These are phyloP conservation scores for Pogonomyrmex californicus DNA, from an alignment of 1,140 invertebrate genomes.

Conservation along the genomic window DNA sequence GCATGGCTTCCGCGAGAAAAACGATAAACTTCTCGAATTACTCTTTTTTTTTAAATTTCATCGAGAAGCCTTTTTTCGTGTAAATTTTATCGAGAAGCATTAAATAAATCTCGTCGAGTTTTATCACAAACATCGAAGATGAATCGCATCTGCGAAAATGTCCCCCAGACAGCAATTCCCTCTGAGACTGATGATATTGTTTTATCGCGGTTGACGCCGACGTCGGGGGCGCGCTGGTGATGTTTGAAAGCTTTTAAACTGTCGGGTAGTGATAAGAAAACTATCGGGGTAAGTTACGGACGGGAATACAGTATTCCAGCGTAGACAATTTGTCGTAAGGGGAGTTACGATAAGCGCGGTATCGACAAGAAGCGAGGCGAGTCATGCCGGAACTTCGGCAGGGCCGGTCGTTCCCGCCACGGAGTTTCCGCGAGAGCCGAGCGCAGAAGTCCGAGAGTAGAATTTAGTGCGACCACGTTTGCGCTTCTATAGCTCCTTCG, in stretches of 20 bases:
- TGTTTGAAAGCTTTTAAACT: slow-evolving; percentile 28
- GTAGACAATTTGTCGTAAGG: slow-evolving; percentile 15
- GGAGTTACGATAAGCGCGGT: slow-evolving; percentile 33
- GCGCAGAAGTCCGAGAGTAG: not conserved
- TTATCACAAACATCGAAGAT: not conserved
- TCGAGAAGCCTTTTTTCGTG: not conserved
- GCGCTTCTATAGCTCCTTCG: slow-evolving; percentile 35
- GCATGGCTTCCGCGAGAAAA: not conserved
- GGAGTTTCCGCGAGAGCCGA: slow-evolving; percentile 5
- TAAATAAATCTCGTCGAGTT: not conserved
- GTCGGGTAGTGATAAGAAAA: not conserved
- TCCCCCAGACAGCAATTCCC: not conserved
- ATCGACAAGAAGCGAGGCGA: slow-evolving; percentile 21
- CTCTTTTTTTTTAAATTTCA: not conserved
- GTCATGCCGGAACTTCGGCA: slow-evolving; percentile 5
- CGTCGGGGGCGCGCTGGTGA: not conserved
- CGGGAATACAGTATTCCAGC: not conserved
- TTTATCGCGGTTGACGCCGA: not conserved
- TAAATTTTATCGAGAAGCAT: not conserved
- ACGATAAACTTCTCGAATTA: no score
- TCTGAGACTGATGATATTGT: not conserved
- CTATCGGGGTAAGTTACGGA: not conserved
- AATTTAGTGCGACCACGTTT: slow-evolving; percentile 48
- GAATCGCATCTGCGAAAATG: not conserved
- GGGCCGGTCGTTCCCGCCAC: slow-evolving; percentile 4